A percentile compares a stretch with the other conserved stretches of the same genome.
phyloP scores from a whole-genome alignment of 2,797 vertebrate species.

The Cuculus canorus region DNA sequence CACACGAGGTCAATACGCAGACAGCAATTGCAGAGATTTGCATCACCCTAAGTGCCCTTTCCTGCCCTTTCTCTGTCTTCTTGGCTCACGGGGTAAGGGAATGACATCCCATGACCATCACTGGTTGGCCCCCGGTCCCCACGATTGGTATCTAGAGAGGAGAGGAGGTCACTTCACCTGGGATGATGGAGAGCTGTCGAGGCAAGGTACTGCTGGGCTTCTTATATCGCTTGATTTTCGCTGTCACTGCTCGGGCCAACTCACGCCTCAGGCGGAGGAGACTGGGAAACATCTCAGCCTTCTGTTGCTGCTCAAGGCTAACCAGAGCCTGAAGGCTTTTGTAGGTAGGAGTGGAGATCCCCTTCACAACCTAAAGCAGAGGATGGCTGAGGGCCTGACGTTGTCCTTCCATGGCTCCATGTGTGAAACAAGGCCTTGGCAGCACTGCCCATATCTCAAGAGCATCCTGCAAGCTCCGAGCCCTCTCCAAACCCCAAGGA shows the following conservation, averaged over 20 bases:
- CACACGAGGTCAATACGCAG: too few relatives aligned
- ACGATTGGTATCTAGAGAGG: fast-evolving
- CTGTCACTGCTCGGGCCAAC: constrained; percentile 30
- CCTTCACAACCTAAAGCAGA: constrained; percentile 66
- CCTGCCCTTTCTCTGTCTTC: background rate
- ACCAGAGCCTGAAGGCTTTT: constrained; percentile 58
- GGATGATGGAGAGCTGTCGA: background rate
- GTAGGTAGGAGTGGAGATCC: constrained; percentile 64
- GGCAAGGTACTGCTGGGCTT: background rate
- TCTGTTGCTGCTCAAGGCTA: constrained; percentile 64
- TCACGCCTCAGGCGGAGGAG: constrained; percentile 58
- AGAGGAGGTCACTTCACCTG: background rate
- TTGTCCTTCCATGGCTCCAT: fast-evolving
- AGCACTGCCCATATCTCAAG: background rate
- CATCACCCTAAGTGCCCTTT: background rate
- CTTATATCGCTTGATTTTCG: constrained; percentile 34
- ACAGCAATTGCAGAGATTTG: too few relatives aligned
- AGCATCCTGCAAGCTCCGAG: background rate
- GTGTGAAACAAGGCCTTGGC: background rate
- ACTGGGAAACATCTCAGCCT: constrained; percentile 45
- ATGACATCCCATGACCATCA: fast-evolving
- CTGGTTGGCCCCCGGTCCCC: background rate
- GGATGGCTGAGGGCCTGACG: background rate
- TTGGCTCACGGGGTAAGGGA: background rate
- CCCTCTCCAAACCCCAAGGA: background rate